Conservation (phyloP, 2,888 invertebrate species). For the Drosophila setosimentum region DNA sequence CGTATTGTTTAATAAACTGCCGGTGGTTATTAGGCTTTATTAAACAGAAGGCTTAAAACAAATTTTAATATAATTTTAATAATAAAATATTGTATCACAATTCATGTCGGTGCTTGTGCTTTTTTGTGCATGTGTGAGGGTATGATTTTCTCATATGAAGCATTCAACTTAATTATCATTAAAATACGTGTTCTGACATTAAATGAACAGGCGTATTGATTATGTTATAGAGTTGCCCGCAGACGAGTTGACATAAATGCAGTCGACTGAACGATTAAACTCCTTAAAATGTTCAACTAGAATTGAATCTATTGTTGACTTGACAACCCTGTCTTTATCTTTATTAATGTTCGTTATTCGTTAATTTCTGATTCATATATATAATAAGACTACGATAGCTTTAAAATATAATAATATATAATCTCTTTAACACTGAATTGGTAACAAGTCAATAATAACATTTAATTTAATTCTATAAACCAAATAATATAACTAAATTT, state of each 20-base stretch:
- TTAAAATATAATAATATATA: neutral
- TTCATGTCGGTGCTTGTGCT: neutral
- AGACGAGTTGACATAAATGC: neutral
- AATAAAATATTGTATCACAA: conserved; percentile 57
- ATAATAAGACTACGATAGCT: neutral
- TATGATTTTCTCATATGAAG: conserved; percentile 31
- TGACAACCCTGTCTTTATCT: neutral
- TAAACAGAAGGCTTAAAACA: conserved; percentile 12
- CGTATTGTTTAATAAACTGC: conserved; percentile 70
- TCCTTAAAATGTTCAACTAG: neutral
- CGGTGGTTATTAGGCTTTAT: conserved; percentile 50
- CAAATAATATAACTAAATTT: neutral
- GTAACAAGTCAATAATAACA: neutral
- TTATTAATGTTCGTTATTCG: too few relatives aligned
- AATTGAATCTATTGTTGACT: neutral
- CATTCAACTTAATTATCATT: conserved; percentile 72
- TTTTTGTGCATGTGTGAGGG: conserved; percentile 1
- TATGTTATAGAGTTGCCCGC: conserved; percentile 14
- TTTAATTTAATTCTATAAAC: neutral
- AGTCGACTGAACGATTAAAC: neutral
- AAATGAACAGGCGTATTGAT: conserved; percentile 43
- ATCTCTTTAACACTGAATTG: neutral
- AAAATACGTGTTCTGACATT: conserved; percentile 39
- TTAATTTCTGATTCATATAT: neutral
- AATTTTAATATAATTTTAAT: conserved; percentile 58